phyloP scores from a whole-genome alignment of 2,113 vertebrate genomes.

The Dasyornis broadbenti region DNA sequence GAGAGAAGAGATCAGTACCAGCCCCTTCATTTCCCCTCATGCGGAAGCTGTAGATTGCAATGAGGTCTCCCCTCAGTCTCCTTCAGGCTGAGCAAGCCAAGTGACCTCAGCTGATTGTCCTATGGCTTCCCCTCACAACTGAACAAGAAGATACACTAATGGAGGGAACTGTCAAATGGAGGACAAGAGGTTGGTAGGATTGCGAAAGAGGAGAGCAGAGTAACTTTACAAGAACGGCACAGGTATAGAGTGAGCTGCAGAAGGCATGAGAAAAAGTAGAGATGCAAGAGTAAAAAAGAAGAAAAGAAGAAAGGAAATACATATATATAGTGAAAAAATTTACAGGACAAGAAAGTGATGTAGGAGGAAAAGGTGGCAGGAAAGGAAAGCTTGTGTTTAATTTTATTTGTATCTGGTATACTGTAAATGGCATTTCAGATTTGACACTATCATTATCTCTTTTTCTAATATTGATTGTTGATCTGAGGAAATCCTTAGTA shows the following conservation, averaged over 20 bases:
- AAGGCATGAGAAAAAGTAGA: not conserved
- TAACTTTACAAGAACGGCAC: not conserved
- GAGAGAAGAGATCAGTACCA: not conserved
- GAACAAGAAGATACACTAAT: not conserved
- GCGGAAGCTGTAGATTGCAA: not conserved
- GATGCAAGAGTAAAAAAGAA: not conserved
- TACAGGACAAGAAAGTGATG: not conserved
- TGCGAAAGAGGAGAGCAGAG: not conserved
- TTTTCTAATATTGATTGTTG: not conserved
- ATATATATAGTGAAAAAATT: not conserved
- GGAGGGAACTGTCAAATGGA: not conserved
- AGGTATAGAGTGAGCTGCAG: not conserved
- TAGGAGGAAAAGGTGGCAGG: not conserved
- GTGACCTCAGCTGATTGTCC: not conserved
- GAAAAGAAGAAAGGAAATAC: not conserved
- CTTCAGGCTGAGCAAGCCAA: not conserved
- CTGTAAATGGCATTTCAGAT: not conserved
- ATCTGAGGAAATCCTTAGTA: not conserved
- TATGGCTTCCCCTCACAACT: too few relatives aligned
- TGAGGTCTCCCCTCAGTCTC: not conserved
- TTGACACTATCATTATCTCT: not conserved
- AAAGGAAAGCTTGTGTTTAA: not conserved
- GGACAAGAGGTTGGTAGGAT: not conserved
- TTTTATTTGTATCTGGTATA: not conserved
- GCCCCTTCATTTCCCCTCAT: fast-evolving